phyloP scores from a whole-genome alignment of 2,113 vertebrate species.

The Pungitius pungitius region DNA sequence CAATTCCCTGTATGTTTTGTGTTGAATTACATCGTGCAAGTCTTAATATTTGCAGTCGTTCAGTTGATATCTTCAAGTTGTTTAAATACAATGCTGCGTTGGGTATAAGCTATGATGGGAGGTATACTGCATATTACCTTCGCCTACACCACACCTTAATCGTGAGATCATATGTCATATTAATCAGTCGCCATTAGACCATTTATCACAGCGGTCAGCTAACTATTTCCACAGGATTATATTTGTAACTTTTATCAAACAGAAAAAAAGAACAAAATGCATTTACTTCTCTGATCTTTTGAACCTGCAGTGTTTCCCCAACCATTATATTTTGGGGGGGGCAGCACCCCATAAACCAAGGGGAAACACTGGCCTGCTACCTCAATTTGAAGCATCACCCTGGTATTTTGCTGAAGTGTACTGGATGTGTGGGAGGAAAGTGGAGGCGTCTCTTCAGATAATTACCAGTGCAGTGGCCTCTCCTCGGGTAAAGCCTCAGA shows the following conservation, averaged over 20 bases:
- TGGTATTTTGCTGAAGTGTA: background rate
- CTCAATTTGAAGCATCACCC: background rate
- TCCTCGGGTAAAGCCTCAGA: conserved; percentile 3
- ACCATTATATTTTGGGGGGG: no score
- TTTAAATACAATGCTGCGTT: background rate
- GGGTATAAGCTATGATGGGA: background rate
- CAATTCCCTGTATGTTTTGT: background rate
- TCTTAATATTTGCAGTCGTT: background rate
- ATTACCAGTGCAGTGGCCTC: background rate
- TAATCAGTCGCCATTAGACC: background rate
- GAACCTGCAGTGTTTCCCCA: no score
- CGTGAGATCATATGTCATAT: background rate
- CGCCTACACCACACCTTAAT: background rate
- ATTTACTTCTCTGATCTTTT: background rate
- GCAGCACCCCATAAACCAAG: no score
- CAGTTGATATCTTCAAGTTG: background rate
- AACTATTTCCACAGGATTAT: background rate
- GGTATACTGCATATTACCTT: background rate
- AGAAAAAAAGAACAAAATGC: background rate
- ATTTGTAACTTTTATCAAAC: background rate
- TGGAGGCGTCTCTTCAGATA: conserved; percentile 1
- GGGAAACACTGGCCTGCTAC: no score
- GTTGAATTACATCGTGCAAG: conserved; percentile 1
- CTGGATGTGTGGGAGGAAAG: background rate
- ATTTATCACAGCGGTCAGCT: background rate